Evolutionary conservation across 2,113 vertebrate genomes (phyloP).

Genomic region (Leuciscus idus): DNA sequence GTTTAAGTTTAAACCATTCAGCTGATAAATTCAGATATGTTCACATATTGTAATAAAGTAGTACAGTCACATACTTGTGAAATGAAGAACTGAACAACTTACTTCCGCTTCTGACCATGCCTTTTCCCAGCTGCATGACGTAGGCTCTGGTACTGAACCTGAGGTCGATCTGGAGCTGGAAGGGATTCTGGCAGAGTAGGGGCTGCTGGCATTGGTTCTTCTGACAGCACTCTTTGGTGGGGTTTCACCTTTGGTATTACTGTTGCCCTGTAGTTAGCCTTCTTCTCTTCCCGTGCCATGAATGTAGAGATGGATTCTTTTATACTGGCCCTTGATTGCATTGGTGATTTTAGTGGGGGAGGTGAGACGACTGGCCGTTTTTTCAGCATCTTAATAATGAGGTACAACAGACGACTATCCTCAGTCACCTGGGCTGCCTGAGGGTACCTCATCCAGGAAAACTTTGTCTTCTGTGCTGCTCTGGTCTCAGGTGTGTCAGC

Average conservation of each 20-base stretch:
- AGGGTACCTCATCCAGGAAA: constrained; percentile 6
- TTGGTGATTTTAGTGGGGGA: not conserved
- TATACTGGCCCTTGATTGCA: too few relatives aligned
- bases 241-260: not conserved
- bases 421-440: not conserved
- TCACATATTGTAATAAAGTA: not conserved
- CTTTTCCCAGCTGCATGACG: not conserved
- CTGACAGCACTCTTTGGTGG: constrained; percentile 8
- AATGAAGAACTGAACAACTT: too few relatives aligned
- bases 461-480: constrained; percentile 4
- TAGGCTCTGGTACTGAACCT: constrained; percentile 17
- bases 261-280: not conserved
- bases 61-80: too few relatives aligned
- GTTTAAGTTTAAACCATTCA: not conserved
- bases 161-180: constrained; percentile 12
- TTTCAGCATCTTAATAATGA: constrained; percentile 3
- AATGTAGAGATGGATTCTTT: too few relatives aligned
- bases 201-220: not conserved
- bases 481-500: constrained; percentile 3
- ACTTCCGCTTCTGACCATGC: constrained; percentile 1
- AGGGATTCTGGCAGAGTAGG: constrained; percentile 10
- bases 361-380: constrained; percentile 1
- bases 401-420: not conserved
- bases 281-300: too few relatives aligned
- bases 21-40: not conserved